Conservation (phyloP, 2,113 vertebrate genomes). For the Protomyctophum bolini region DNA sequence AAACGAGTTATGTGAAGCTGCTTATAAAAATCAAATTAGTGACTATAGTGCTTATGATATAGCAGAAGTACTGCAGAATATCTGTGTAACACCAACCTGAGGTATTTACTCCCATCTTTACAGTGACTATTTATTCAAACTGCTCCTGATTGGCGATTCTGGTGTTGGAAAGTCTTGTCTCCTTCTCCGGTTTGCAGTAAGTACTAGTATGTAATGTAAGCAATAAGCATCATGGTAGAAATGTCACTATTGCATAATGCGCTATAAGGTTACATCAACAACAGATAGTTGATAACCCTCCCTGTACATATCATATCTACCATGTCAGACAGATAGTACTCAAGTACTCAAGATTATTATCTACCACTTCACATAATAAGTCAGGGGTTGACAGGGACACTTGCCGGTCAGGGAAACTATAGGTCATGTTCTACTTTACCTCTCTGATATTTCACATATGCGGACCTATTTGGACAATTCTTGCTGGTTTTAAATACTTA, state of each 20-base stretch:
- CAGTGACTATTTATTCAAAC: conserved; percentile 99
- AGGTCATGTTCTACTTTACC: no score
- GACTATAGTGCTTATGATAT: no score
- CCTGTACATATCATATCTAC: not conserved
- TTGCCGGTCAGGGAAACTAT: no score
- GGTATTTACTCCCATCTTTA: conserved; percentile 35
- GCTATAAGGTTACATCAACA: not conserved
- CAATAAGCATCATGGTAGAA: not conserved
- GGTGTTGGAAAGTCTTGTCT: conserved; percentile 98
- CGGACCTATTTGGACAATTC: no score
- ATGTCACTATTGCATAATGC: not conserved
- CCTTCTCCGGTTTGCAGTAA: conserved; percentile 97
- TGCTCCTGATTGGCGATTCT: conserved; percentile 98
- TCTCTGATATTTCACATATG: no score
- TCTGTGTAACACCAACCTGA: not conserved
- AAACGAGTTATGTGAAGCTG: no score
- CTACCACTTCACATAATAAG: no score
- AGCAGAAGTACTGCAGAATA: no score
- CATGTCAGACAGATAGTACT: not conserved
- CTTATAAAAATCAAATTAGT: no score
- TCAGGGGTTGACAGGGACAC: no score
- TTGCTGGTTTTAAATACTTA: no score
- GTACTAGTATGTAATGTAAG: conserved; percentile 57
- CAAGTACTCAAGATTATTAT: no score
- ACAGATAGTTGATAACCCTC: not conserved